Percentiles rank a stretch among this genome's conserved stretches.
These are phyloP conservation scores for Danio aesculapii DNA, from an alignment of 2,797 vertebrate genomes.

Conservation along the genomic window DNA sequence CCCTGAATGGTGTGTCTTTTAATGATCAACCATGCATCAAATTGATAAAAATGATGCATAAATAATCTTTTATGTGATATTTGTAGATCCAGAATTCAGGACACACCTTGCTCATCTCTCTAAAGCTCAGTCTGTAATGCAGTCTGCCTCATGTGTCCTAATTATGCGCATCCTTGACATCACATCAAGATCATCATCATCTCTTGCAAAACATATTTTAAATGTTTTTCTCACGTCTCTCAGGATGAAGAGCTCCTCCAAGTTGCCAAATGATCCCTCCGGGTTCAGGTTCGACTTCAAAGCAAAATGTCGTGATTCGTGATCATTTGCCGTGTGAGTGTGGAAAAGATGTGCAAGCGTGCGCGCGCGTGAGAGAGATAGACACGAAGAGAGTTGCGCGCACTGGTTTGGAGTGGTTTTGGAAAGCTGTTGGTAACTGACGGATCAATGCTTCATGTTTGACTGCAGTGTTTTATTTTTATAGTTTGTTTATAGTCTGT, in stretches of 20 bases:
- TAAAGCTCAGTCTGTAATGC: slow-evolving; percentile 27
- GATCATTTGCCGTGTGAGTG: slow-evolving; percentile 12
- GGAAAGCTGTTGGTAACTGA: slow-evolving; percentile 47
- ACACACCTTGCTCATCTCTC: slow-evolving; percentile 55
- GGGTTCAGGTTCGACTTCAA: slow-evolving; percentile 45
- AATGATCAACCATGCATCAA: not conserved
- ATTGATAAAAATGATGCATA: not conserved
- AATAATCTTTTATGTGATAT: not conserved
- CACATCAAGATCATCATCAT: slow-evolving; percentile 32
- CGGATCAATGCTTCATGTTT: slow-evolving; percentile 17
- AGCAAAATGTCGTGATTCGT: slow-evolving; percentile 22
- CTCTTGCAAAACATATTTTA: slow-evolving; percentile 54
- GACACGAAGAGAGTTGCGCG: slow-evolving; percentile 50
- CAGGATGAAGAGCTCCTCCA: slow-evolving; percentile 62
- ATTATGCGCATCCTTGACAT: slow-evolving; percentile 54
- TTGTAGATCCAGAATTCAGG: slow-evolving; percentile 25
- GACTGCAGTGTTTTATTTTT: not conserved
- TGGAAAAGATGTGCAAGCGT: slow-evolving; percentile 32
- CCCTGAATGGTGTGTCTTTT: not conserved
- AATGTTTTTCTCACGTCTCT: slow-evolving; percentile 62
- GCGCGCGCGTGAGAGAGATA: slow-evolving; percentile 26
- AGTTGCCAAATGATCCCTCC: slow-evolving; percentile 63
- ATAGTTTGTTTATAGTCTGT: not conserved
- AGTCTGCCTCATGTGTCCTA: slow-evolving; percentile 36
- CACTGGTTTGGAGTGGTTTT: slow-evolving; percentile 54